Conservation (phyloP, 2,113 vertebrate species). For the Pipra filicauda region DNA sequence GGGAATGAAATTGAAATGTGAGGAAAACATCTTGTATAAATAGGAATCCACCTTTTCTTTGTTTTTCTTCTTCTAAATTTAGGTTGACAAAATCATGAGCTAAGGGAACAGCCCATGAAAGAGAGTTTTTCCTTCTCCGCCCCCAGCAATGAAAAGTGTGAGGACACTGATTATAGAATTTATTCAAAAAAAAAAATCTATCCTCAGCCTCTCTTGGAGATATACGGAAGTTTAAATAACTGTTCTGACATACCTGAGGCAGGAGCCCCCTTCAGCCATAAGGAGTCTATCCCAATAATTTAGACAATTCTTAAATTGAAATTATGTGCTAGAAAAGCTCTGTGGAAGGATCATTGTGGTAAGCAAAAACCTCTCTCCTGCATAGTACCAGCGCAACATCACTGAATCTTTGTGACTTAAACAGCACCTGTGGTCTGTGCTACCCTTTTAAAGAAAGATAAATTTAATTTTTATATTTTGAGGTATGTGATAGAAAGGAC, state of each 20-base stretch:
- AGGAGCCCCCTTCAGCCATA: neutral
- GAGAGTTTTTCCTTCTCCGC: neutral
- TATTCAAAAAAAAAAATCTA: neutral
- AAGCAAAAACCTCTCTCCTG: neutral
- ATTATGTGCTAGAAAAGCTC: neutral
- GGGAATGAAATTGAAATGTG: neutral
- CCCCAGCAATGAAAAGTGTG: neutral
- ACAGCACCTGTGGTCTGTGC: neutral
- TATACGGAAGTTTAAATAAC: neutral
- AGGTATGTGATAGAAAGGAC: accelerated
- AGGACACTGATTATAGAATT: neutral
- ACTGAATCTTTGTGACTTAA: neutral
- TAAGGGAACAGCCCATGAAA: neutral
- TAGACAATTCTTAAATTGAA: neutral
- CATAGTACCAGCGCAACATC: neutral
- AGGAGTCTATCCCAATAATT: neutral
- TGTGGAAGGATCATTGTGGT: neutral
- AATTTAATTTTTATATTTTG: neutral
- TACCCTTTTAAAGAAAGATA: neutral
- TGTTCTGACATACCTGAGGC: neutral
- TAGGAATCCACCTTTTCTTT: neutral
- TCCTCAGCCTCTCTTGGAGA: neutral
- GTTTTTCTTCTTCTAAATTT: neutral
- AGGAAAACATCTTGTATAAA: neutral
- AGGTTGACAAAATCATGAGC: neutral